A percentile compares a stretch with the other conserved stretches of the same genome.
Evolutionary conservation across 2,888 invertebrate species (phyloP).

Genomic region (Biston betularia): DNA sequence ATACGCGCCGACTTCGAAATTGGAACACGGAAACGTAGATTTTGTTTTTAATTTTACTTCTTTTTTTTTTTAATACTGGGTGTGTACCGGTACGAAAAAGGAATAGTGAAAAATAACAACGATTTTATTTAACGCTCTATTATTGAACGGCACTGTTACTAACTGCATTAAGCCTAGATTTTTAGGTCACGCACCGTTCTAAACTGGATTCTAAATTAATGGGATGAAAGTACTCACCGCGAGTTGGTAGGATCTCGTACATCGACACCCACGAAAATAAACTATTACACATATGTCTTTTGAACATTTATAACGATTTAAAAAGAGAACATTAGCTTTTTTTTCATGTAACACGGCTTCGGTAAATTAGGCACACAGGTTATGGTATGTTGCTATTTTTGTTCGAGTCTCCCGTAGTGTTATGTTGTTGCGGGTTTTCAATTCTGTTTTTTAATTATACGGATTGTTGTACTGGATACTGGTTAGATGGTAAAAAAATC

Average conservation of each 20-base stretch:
- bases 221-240: constrained; percentile 50
- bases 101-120: not conserved
- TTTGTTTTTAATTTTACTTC: constrained; percentile 4
- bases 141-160: constrained; percentile 53
- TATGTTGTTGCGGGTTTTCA: constrained; percentile 34
- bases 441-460: constrained; percentile 40
- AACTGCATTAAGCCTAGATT: constrained; percentile 74
- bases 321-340: constrained; percentile 42
- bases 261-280: constrained; percentile 25
- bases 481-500: constrained; percentile 75
- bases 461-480: constrained; percentile 50
- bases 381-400: constrained; percentile 40
- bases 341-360: constrained; percentile 46
- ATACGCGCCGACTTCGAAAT: constrained; percentile 13
- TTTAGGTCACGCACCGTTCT: constrained; percentile 68
- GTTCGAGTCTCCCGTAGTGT: constrained; percentile 22
- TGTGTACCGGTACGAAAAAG: constrained; percentile 16
- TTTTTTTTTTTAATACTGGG: constrained; percentile 10
- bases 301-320: constrained; percentile 52
- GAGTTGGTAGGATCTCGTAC: constrained; percentile 34
- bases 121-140: constrained; percentile 29
- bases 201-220: constrained; percentile 51
- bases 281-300: constrained; percentile 51
- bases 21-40: constrained; percentile 4
- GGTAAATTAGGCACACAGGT: constrained; percentile 38